phyloP scores from a whole-genome alignment of 1,140 invertebrate genomes.

The Littorina saxatilis region DNA sequence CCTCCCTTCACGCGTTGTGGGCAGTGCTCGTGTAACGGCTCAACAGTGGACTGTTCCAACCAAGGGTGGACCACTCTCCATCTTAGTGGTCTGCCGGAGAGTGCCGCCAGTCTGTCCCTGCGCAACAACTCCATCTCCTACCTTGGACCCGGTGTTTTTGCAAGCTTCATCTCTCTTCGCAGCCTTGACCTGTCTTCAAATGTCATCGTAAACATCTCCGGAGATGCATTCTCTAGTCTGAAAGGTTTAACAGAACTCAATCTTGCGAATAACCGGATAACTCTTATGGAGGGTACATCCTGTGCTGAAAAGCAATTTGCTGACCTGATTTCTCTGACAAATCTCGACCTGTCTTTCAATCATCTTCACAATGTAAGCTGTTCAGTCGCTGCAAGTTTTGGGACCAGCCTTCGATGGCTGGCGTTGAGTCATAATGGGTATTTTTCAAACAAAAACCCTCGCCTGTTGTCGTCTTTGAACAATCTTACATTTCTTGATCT shows the following conservation, averaged over 20 bases:
- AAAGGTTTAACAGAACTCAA: neutral
- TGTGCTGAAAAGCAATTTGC: neutral
- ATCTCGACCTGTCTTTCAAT: neutral
- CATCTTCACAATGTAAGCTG: neutral
- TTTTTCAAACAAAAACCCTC: neutral
- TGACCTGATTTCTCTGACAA: neutral
- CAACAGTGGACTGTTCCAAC: conserved; percentile 25
- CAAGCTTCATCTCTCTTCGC: neutral
- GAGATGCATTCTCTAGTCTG: neutral
- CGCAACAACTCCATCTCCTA: neutral
- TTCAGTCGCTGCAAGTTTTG: neutral
- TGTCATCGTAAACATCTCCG: neutral
- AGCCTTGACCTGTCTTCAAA: neutral
- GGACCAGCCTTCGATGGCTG: too few relatives aligned
- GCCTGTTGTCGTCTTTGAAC: neutral
- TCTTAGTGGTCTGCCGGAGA: neutral
- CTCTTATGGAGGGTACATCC: neutral
- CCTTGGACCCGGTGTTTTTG: neutral
- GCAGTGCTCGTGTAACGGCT: neutral
- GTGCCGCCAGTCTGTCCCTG: neutral
- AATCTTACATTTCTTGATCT: conserved; percentile 27
- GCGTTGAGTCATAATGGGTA: too few relatives aligned
- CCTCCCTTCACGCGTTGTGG: too few relatives aligned
- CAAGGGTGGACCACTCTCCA: neutral
- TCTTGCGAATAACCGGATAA: neutral